Evolutionary conservation across 2,888 invertebrate species (phyloP).

Genomic region (Sympetrum striolatum): DNA sequence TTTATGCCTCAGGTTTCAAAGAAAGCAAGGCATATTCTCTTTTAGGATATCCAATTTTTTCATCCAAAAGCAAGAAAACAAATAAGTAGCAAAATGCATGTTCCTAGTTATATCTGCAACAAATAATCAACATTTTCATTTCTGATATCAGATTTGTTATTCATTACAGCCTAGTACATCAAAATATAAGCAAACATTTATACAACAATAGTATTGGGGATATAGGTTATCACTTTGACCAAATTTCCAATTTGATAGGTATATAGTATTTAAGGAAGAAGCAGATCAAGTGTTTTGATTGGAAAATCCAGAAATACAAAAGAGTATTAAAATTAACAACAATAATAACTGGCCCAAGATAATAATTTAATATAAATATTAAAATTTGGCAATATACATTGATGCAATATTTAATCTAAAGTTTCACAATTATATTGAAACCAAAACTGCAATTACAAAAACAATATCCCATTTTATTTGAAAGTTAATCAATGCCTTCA

Average conservation of each 20-base stretch:
- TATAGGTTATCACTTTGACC: not conserved
- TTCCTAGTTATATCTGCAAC: too few relatives aligned
- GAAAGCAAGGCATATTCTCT: too few relatives aligned
- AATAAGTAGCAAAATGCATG: too few relatives aligned
- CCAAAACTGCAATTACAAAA: not conserved
- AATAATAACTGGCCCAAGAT: not conserved
- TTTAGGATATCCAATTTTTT: too few relatives aligned
- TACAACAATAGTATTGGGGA: not conserved
- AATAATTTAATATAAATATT: not conserved
- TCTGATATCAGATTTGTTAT: too few relatives aligned
- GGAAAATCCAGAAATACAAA: not conserved
- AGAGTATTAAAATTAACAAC: not conserved
- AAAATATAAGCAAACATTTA: not conserved
- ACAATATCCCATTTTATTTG: not conserved
- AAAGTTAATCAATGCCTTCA: not conserved
- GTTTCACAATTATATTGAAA: not conserved
- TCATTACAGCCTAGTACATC: not conserved
- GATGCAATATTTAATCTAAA: not conserved
- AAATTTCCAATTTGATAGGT: not conserved
- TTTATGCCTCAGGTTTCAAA: too few relatives aligned
- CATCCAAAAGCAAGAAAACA: too few relatives aligned
- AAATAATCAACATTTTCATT: too few relatives aligned
- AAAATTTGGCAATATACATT: not conserved
- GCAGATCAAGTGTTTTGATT: not conserved
- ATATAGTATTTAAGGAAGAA: not conserved